Evolutionary conservation across 2,113 vertebrate species (phyloP), one percentile per base, ranked within the genome.

Genomic region (Syngnathus floridae): DNA sequence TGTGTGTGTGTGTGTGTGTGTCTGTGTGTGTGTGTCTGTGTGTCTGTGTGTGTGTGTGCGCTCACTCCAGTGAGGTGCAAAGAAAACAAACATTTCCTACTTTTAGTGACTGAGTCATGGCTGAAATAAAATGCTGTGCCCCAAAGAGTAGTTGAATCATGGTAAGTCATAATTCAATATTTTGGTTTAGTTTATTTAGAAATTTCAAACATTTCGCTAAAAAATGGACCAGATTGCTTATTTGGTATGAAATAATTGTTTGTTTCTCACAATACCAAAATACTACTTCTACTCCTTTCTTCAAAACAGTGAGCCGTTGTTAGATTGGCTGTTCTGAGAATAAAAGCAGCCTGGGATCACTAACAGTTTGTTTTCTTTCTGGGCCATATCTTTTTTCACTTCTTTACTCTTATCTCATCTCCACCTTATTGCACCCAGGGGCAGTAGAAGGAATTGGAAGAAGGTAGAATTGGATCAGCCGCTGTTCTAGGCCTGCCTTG

Each of bases 281-380:
- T 4, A 54, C 7, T 21, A 51, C n/a, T 21, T 49, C 17, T 38
- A 37, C 56, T 58, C 17, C 36, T 38, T 22, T 22, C 38, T 62
- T 31, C 65, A 35, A 67, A 73, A 54, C 64, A 82, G 73, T 67
- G 58, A 74, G 45, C 61, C 71, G 60, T 79, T 74, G 77, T 85
- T 78, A 63, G 54, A 62, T 54, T 56, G 56, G 26, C 57, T 67
- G 64, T 63, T 46, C 54, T 16, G 69, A 45, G 52, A 72, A 35
- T 36, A 49, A 35, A 56, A 31, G 19, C 37, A 38, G 57, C 22
- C 67, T 80, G 81, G 72, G 58, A 75, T 82, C 72, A 88, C 87
- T 76, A 82, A 77, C 85, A 83, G 38, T 43, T 21, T 5, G 11
- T 41, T 61, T 61, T 43, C 38, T 11, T 21, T 22, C n/a, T 43